phyloP scores from a whole-genome alignment of 2,113 vertebrate genomes.

The Hemibagrus wyckioides region DNA sequence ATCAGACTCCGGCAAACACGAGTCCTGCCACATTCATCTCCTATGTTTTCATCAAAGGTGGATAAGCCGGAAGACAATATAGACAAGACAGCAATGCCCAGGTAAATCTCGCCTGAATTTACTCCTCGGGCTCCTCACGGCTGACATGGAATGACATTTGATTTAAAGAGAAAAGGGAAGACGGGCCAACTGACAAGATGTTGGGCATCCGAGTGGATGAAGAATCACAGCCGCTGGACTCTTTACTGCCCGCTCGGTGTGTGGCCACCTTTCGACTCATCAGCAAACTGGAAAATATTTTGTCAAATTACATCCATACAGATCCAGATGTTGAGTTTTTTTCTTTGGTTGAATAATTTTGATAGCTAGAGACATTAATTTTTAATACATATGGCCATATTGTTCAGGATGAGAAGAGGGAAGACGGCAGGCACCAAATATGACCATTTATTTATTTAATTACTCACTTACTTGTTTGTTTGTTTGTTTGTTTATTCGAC shows the following conservation, averaged over 20 bases:
- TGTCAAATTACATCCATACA: not conserved
- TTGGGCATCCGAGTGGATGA: slow-evolving; percentile 22
- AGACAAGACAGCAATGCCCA: slow-evolving; percentile 66
- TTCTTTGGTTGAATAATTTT: not conserved
- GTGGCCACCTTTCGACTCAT: not conserved
- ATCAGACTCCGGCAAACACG: slow-evolving; percentile 65
- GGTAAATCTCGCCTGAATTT: slow-evolving; percentile 69
- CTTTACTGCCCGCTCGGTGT: not conserved
- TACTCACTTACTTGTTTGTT: no score
- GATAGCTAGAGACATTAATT: not conserved
- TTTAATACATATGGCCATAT: no score
- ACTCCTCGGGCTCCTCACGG: slow-evolving; percentile 57
- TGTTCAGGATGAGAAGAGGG: not conserved
- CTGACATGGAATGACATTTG: slow-evolving; percentile 65
- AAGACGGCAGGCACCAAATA: not conserved
- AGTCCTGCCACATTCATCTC: slow-evolving; percentile 66
- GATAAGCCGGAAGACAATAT: slow-evolving; percentile 70
- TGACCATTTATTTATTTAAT: not conserved
- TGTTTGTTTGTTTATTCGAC: not conserved
- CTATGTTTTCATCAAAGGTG: slow-evolving; percentile 72
- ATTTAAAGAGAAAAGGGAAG: slow-evolving; percentile 63
- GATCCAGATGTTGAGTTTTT: not conserved
- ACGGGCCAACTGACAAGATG: slow-evolving; percentile 45
- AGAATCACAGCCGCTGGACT: slow-evolving; percentile 1
- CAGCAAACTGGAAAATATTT: not conserved